Base-by-base conservation (phyloP, 1,140 invertebrate genomes). In the Latrodectus geometricus region DNA sequence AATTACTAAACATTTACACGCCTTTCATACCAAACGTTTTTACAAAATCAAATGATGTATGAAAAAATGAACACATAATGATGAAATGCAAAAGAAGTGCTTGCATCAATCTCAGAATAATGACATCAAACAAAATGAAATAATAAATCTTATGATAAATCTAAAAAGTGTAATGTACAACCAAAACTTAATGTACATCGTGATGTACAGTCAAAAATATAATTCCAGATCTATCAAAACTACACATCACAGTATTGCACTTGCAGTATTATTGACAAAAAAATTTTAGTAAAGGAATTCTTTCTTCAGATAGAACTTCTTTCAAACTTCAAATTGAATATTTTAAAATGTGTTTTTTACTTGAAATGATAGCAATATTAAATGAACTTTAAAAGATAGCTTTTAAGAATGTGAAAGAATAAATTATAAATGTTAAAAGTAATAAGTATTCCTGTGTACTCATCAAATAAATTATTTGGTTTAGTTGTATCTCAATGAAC, bases 241-340 rank as follows among this genome's bases (percentile, higher is more conserved):
- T 77, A 77, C 65, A 86, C 83, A 86, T 86, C 83, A 86, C 83
- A 86, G 83, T 86, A 86, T 86, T 86, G 83, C 83, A 86, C 83
- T 75, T 14, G 73, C 65, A 23, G 9, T 21, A 35, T 35, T 35
- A 35, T 35, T 35, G 35, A 35, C 5, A 35, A 35, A 35, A n/a
- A 35, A 35, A 35, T 35, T 35, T 35, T 5, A 35, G 35, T 35
- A 35, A 35, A n/a, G n/a, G n/a, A n/a, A 35, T 35, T 35, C 5
- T 35, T 35, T 35, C 35, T 35, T 35, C 35, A 35, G 35, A 35
- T 35, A 35, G 35, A 35, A 35, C 5, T 35, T 35, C 35, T 3
- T 35, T 35, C 35, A 35, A 35, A 35, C 35, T 35, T 3, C 5
- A 35, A 35, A 5, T n/a, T 35, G 35, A 35, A 35, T 5, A 35